phyloP scores from a whole-genome alignment of 2,888 invertebrate genomes.

The Selenia dentaria region DNA sequence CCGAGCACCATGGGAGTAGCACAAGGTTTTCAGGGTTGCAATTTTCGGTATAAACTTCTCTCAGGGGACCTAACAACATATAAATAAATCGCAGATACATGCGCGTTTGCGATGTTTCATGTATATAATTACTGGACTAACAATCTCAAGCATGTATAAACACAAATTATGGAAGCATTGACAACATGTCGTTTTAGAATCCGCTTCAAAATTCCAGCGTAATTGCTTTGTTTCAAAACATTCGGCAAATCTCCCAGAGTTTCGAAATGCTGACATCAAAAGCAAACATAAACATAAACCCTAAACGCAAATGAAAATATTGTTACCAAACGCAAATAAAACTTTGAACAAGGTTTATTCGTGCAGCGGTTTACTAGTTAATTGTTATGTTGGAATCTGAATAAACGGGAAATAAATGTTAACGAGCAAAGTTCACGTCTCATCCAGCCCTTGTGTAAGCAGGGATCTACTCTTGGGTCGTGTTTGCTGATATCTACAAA shows the following conservation, averaged over 20 bases:
- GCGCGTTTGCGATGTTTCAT: too few relatives aligned
- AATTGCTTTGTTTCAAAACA: too few relatives aligned
- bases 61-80: too few relatives aligned
- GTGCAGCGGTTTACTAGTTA: constrained; percentile 32
- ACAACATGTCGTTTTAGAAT: too few relatives aligned
- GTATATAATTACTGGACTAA: too few relatives aligned
- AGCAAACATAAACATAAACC: constrained; percentile 12
- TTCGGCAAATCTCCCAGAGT: background rate
- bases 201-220: too few relatives aligned
- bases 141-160: too few relatives aligned
- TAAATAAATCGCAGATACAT: too few relatives aligned
- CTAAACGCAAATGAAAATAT: constrained; percentile 17
- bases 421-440: constrained; percentile 37
- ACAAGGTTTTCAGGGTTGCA: too few relatives aligned
- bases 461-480: background rate
- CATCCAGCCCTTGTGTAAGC: constrained; percentile 26
- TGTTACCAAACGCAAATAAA: constrained; percentile 11
- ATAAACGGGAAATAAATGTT: constrained; percentile 32
- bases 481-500: background rate
- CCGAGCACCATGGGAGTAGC: too few relatives aligned
- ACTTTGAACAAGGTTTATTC: constrained; percentile 27
- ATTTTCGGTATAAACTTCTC: too few relatives aligned
- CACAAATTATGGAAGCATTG: too few relatives aligned
- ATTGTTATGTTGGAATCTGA: constrained; percentile 31
- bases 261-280: background rate